Conservation (phyloP, 2,113 vertebrate genomes). For the Lophius piscatorius region DNA sequence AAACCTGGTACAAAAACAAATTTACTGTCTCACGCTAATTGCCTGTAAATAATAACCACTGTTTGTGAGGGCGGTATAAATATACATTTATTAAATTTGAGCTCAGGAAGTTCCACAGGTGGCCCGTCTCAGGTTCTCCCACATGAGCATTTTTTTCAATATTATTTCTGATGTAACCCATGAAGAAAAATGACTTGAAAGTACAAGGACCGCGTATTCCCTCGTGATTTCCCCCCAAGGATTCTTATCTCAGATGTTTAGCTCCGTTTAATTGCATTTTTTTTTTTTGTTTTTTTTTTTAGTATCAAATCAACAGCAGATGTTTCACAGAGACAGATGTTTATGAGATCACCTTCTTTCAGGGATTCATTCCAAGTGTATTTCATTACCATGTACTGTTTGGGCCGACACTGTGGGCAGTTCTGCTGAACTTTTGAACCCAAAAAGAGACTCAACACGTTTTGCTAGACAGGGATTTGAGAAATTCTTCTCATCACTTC, state of each 20-base stretch:
- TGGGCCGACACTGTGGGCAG: background rate
- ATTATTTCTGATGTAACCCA: slow-evolving; percentile 12
- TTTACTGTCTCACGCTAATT: no score
- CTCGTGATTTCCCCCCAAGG: slow-evolving; percentile 2
- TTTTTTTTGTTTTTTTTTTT: slow-evolving; percentile 6
- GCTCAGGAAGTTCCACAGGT: background rate
- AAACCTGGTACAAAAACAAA: no score
- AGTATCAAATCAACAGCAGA: slow-evolving; percentile 32
- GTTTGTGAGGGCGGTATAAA: no score
- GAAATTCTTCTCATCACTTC: no score
- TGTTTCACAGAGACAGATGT: slow-evolving; percentile 48
- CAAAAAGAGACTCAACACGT: background rate
- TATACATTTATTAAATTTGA: no score
- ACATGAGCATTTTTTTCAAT: no score
- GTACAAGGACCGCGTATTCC: background rate
- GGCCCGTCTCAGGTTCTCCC: no score
- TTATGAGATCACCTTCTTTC: slow-evolving; percentile 28
- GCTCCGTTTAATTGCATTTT: slow-evolving; percentile 1
- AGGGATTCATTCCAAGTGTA: slow-evolving; percentile 1
- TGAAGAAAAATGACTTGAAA: background rate
- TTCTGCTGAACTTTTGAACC: slow-evolving; percentile 12
- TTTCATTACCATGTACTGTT: slow-evolving; percentile 15
- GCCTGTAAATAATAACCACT: no score
- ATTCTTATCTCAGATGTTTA: background rate
- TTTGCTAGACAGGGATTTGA: no score